These are phyloP conservation scores for Leucosticte australis DNA, from an alignment of 2,113 vertebrate species.

Conservation along the genomic window DNA sequence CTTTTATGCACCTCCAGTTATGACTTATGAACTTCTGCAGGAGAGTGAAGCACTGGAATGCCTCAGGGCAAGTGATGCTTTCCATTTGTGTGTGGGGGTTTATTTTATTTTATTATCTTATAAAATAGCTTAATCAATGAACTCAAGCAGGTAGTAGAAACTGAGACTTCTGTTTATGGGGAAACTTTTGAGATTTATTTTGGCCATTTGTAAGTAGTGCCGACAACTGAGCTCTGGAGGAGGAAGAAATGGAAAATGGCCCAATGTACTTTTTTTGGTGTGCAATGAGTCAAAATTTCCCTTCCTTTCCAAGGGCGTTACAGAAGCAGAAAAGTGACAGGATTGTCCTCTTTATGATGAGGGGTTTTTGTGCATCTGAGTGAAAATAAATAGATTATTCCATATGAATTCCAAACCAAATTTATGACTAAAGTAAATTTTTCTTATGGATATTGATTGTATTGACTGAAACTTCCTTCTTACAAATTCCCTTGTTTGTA, in stretches of 20 bases:
- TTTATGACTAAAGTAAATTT: slow-evolving; percentile 72
- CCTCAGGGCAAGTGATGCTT: neutral
- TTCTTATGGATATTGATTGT: slow-evolving; percentile 74
- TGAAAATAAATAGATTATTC: slow-evolving; percentile 72
- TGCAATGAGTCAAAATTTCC: neutral
- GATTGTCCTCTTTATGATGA: neutral
- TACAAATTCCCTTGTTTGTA: slow-evolving; percentile 70
- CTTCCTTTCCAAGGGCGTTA: neutral
- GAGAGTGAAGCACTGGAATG: neutral
- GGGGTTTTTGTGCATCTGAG: neutral
- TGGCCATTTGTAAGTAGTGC: neutral
- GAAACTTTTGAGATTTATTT: slow-evolving; percentile 62
- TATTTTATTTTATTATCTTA: slow-evolving; percentile 14
- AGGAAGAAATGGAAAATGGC: neutral
- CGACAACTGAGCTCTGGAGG: neutral
- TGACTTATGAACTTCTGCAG: neutral
- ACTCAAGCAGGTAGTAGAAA: slow-evolving; percentile 23
- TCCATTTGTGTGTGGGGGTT: neutral
- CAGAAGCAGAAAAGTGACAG: neutral
- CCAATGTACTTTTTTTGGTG: neutral
- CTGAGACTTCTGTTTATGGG: slow-evolving; percentile 28
- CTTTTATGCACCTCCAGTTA: neutral
- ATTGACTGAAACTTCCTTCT: slow-evolving; percentile 66
- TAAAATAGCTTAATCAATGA: slow-evolving; percentile 56
- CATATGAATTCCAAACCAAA: slow-evolving; percentile 70